Conservation (phyloP, 2,888 invertebrate species). For the Fabriciana adippe region DNA sequence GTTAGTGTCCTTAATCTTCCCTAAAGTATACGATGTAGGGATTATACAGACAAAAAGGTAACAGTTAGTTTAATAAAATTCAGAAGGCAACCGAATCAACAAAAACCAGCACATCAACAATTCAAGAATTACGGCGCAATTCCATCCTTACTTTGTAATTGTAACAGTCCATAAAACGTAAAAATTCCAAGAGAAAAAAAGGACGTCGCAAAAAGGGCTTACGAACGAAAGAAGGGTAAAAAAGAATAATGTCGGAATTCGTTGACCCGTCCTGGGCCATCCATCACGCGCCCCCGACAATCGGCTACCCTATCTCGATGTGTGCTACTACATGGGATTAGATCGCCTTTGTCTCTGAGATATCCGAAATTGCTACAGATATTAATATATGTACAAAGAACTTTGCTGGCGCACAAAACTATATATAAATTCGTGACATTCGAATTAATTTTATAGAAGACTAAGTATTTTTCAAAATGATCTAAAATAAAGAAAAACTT, state of each 20-base stretch:
- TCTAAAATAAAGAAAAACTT: no score
- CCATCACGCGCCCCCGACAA: constrained; percentile 79
- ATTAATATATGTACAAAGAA: constrained; percentile 30
- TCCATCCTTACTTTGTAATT: constrained; percentile 81
- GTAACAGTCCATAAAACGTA: constrained; percentile 79
- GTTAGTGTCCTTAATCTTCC: not conserved
- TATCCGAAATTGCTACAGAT: constrained; percentile 39
- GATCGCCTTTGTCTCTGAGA: constrained; percentile 50
- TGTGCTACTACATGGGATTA: constrained; percentile 75
- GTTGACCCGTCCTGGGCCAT: constrained; percentile 83
- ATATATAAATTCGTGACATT: not conserved
- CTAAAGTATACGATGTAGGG: not conserved
- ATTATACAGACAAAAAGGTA: constrained; percentile 7
- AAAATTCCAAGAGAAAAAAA: constrained; percentile 76
- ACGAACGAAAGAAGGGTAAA: constrained; percentile 82
- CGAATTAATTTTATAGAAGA: no score
- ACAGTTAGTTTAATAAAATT: constrained; percentile 9
- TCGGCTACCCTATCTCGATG: constrained; percentile 75
- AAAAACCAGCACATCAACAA: constrained; percentile 50
- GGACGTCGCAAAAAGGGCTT: constrained; percentile 81
- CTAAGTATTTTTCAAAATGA: no score
- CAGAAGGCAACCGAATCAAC: constrained; percentile 28
- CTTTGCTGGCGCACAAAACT: constrained; percentile 7
- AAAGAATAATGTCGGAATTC: constrained; percentile 84
- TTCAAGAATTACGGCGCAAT: constrained; percentile 72